Evolutionary conservation across 2,113 vertebrate species (phyloP), one percentile per base, ranked within the genome.

Genomic region (Bubo bubo): DNA sequence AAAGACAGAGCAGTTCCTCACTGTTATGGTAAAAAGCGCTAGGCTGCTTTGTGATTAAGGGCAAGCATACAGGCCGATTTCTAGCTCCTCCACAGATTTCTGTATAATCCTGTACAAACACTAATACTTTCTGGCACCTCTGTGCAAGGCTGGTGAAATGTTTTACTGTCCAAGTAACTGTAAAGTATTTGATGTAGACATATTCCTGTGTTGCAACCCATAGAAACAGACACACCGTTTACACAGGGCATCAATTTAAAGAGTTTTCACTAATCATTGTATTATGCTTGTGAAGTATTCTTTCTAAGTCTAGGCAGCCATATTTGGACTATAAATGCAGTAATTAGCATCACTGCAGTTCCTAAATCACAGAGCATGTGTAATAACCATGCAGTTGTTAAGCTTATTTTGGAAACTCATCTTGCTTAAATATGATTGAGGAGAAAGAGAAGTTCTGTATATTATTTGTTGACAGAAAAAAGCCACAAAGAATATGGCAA

Each of bases 181-280:
- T 26, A 74, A 77, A 87, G 16, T 37, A 87, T 59, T 0, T 56
- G 26, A 56, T 23, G 15, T 9, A 79, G 53, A 24, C 18, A 30
- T 13, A 91, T 85, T 32, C 22, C 17, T 59, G 10, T 24, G 24
- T 63, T 59, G 67, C n/a, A 72, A 63, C 3, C 12, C n/a, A 59
- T 0, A 59, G 20, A 34, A 39, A 34, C 0, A 0, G 1, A 39
- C 19, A 45, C 1, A 21, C 9, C 32, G 27, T 73, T 80, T 64
- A 55, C 5, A 68, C 0, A 37, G 3, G 8, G 14, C 32, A 77
- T 15, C 18, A 63, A 20, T 55, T 27, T 62, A 47, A 89, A 35
- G 55, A 72, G 16, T 37, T 71, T 76, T 72, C 62, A 43, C 19
- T 56, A 55, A 75, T 23, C 7, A 17, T 0, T 55, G 37, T 15